A percentile compares a stretch with the other conserved stretches of the same genome.
Conservation (phyloP, 2,113 vertebrate species). For the Bucco capensis region DNA sequence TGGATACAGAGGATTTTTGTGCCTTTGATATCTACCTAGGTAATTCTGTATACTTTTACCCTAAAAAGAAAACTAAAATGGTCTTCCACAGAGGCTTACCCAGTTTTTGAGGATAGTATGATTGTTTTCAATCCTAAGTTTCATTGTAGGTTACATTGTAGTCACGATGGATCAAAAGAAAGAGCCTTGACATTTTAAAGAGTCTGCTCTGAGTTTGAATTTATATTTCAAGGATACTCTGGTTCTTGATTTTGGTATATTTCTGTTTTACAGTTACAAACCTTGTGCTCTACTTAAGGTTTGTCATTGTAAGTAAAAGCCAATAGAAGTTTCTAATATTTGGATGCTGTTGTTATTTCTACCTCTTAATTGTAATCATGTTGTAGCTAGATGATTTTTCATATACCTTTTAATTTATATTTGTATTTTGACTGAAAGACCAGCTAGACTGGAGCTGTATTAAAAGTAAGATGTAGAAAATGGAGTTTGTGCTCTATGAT, state of each 20-base stretch:
- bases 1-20: not conserved
- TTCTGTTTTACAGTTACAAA: not conserved
- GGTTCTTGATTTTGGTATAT: not conserved
- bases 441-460: not conserved
- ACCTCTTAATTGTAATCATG: not conserved
- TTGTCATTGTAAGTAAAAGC: not conserved
- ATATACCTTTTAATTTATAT: not conserved
- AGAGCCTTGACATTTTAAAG: not conserved
- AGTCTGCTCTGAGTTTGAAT: not conserved
- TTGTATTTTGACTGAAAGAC: conserved; percentile 1
- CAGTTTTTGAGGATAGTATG: not conserved
- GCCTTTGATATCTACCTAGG: not conserved
- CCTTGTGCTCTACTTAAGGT: not conserved
- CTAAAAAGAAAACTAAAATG: not conserved
- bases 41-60: not conserved
- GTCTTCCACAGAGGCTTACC: not conserved
- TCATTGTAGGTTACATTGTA: not conserved
- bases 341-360: not conserved
- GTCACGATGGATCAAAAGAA: not conserved
- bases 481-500: conserved; percentile 23
- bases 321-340: not conserved
- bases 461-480: conserved; percentile 34
- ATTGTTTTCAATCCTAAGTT: not conserved
- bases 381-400: not conserved
- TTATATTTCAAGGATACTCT: not conserved